Conservation (phyloP, 2,113 vertebrate species). For the Tyto alba region DNA sequence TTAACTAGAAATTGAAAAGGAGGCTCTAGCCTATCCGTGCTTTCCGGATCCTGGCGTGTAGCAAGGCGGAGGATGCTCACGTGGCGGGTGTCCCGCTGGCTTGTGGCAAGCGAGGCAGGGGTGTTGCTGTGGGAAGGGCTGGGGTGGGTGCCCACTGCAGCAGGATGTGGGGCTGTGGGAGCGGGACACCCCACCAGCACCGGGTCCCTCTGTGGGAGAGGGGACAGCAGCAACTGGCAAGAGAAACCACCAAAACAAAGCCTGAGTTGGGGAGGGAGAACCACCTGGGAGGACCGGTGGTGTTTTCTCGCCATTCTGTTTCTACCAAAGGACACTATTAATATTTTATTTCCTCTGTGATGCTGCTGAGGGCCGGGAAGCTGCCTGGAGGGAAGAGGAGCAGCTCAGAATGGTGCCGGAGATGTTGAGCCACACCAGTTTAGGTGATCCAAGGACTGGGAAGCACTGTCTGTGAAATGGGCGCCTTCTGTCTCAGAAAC, state of each 20-base stretch:
- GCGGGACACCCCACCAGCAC: background rate
- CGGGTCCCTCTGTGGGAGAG: background rate
- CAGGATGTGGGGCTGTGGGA: background rate
- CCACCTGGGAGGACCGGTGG: background rate
- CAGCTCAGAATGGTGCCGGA: background rate
- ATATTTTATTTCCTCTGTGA: background rate
- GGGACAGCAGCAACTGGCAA: background rate
- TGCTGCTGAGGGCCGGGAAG: background rate
- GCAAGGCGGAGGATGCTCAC: background rate
- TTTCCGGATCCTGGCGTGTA: background rate
- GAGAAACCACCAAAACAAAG: background rate
- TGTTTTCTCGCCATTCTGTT: background rate
- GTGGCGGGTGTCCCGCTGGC: fast-evolving
- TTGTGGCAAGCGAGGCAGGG: background rate
- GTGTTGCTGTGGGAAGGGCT: background rate
- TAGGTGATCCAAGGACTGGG: background rate
- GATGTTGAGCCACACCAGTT: background rate
- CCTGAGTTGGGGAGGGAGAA: background rate
- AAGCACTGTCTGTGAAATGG: background rate
- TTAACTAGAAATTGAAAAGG: background rate
- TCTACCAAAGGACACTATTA: background rate
- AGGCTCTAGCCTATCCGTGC: background rate
- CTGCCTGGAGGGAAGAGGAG: background rate
- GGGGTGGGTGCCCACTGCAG: fast-evolving
- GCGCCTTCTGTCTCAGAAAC: background rate